phyloP scores from a whole-genome alignment of 92 coral and sea anemone genomes.

The Palythoa caribaeorum region DNA sequence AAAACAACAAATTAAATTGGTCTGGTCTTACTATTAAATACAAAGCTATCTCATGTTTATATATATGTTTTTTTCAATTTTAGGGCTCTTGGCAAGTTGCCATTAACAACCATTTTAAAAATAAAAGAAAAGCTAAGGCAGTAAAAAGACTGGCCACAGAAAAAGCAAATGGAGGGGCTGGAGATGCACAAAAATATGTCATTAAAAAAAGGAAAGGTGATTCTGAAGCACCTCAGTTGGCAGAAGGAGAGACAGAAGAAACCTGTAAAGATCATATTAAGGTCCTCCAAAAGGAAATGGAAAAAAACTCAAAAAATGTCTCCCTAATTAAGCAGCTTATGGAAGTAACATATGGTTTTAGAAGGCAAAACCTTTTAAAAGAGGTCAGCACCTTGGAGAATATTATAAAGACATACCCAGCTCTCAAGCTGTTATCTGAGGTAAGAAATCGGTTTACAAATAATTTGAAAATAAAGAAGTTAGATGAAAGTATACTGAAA shows the following conservation, averaged over 20 bases:
- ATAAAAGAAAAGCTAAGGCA: slow-evolving; percentile 1
- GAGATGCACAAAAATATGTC: not conserved
- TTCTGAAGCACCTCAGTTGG: slow-evolving; percentile 2
- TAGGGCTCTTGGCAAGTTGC: slow-evolving; percentile 37
- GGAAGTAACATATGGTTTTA: slow-evolving; percentile 30
- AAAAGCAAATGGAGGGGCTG: not conserved
- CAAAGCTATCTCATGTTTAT: not conserved
- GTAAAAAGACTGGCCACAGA: slow-evolving; percentile 5
- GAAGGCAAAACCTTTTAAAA: slow-evolving; percentile 27
- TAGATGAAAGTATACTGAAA: not conserved
- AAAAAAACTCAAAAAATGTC: slow-evolving; percentile 2
- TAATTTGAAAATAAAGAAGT: not conserved
- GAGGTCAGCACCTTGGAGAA: slow-evolving; percentile 29
- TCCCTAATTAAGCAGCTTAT: slow-evolving; percentile 32
- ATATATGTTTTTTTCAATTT: not conserved
- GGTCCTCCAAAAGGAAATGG: slow-evolving; percentile 45
- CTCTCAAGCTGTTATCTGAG: slow-evolving; percentile 55
- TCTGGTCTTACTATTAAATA: not conserved
- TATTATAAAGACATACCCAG: slow-evolving; percentile 36
- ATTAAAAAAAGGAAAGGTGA: slow-evolving; percentile 30
- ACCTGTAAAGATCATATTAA: slow-evolving; percentile 12
- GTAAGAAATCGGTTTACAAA: slow-evolving; percentile 28
- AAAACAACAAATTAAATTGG: slow-evolving; percentile 1
- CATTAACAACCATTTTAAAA: slow-evolving; percentile 13
- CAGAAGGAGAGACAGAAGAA: slow-evolving; percentile 56